Percentiles rank a stretch among this genome's conserved stretches.
Evolutionary conservation across 2,113 vertebrate species (phyloP).

Genomic region (Orthonyx spaldingii): DNA sequence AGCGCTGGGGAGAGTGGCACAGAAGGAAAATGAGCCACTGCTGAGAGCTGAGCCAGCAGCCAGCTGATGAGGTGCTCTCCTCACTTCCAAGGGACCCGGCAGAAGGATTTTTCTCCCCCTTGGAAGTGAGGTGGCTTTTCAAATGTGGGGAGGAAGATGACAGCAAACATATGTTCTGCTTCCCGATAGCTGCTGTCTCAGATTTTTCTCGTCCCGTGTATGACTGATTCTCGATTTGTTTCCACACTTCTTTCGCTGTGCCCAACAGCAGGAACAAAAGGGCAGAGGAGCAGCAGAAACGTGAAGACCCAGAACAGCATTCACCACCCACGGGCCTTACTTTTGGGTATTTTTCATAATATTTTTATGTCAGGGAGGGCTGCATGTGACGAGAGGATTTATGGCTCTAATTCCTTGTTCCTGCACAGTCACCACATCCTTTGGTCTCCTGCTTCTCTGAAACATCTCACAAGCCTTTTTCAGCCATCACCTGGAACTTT

Average conservation of each 20-base stretch:
- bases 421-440: background rate
- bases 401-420: background rate
- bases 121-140: conserved; percentile 20
- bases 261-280: conserved; percentile 45
- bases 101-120: background rate
- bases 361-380: background rate
- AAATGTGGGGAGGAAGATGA: background rate
- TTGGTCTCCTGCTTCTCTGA: background rate
- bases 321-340: background rate
- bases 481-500: background rate
- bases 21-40: background rate
- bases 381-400: background rate
- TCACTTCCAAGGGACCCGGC: background rate
- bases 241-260: conserved; percentile 12
- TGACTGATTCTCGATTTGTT: conserved; percentile 4
- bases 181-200: background rate
- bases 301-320: background rate
- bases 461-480: background rate
- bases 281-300: conserved; percentile 2
- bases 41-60: conserved; percentile 32
- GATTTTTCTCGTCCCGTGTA: background rate
- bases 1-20: background rate
- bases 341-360: background rate
- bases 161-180: conserved; percentile 44
- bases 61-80: background rate